Percentiles rank a stretch among this genome's conserved stretches.
Evolutionary conservation across 30 jellyfish, hydroid and myxozoan species (phyloP).

Genomic region (Turritopsis rubra): DNA sequence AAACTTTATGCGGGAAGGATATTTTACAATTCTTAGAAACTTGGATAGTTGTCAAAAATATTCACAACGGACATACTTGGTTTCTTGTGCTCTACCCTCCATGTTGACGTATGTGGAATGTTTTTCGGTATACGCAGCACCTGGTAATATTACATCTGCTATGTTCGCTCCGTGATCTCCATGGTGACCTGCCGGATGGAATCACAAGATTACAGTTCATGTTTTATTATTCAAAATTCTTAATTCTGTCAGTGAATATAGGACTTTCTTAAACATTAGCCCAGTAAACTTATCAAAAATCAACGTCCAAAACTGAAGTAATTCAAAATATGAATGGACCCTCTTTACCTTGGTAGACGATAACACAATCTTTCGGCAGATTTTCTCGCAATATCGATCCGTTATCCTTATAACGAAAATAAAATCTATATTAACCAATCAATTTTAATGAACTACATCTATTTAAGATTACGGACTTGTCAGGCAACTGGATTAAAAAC

Average conservation of each 20-base stretch:
- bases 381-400: conserved; percentile 61
- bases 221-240: background rate
- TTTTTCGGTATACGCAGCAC: conserved; percentile 97
- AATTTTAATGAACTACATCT: background rate
- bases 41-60: too few relatives aligned
- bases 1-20: too few relatives aligned
- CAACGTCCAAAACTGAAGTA: too few relatives aligned
- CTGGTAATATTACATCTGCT: conserved; percentile 92
- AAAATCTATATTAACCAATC: background rate
- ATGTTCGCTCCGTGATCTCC: conserved; percentile 95
- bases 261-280: background rate
- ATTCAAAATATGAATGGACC: background rate
- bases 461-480: background rate
- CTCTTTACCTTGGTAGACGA: conserved; percentile 80
- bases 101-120: conserved; percentile 82
- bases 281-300: too few relatives aligned
- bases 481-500: background rate
- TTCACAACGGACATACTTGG: conserved; percentile 81
- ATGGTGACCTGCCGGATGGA: conserved; percentile 63
- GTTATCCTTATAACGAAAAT: conserved; percentile 40
- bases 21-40: too few relatives aligned
- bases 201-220: background rate
- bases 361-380: conserved; percentile 77
- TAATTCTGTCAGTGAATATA: background rate
- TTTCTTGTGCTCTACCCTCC: conserved; percentile 98